These are phyloP conservation scores for Ctenosaura bakeri DNA, from an alignment of 2,797 vertebrate genomes.

Conservation along the genomic window DNA sequence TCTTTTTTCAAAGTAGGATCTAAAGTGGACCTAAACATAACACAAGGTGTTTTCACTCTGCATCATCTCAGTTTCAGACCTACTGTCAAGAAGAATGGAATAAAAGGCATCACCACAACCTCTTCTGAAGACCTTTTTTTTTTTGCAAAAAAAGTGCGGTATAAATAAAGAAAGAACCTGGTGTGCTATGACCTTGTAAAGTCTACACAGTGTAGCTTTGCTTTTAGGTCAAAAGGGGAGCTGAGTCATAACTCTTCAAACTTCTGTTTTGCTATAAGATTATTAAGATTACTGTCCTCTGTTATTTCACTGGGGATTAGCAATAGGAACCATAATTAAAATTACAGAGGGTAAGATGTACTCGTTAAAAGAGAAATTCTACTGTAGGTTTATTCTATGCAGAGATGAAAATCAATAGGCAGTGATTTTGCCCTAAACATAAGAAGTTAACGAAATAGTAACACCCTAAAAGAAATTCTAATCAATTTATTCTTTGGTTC, in stretches of 20 bases:
- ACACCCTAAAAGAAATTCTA: neutral
- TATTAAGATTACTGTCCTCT: neutral
- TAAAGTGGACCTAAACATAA: too few species aligned
- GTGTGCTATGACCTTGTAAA: neutral
- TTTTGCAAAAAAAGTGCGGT: neutral
- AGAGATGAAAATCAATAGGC: slow-evolving; percentile 5
- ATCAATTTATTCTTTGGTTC: neutral
- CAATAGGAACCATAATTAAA: slow-evolving; percentile 14
- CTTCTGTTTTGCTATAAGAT: neutral
- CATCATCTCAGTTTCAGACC: neutral
- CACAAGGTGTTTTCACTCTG: neutral
- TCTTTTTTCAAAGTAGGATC: too few species aligned
- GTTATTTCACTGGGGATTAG: neutral
- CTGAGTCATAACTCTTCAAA: neutral
- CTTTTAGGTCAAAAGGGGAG: neutral
- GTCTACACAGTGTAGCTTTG: neutral
- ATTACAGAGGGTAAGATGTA: neutral
- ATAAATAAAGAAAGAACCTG: neutral
- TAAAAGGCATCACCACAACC: neutral
- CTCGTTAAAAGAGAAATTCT: slow-evolving; percentile 13
- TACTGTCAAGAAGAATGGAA: neutral
- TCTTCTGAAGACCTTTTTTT: neutral
- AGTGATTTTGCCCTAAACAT: slow-evolving; percentile 31
- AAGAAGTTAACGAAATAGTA: slow-evolving; percentile 4
- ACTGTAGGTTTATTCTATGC: neutral